These are phyloP conservation scores for Rhodinocichla rosea DNA, from an alignment of 2,113 vertebrate genomes.

Conservation along the genomic window DNA sequence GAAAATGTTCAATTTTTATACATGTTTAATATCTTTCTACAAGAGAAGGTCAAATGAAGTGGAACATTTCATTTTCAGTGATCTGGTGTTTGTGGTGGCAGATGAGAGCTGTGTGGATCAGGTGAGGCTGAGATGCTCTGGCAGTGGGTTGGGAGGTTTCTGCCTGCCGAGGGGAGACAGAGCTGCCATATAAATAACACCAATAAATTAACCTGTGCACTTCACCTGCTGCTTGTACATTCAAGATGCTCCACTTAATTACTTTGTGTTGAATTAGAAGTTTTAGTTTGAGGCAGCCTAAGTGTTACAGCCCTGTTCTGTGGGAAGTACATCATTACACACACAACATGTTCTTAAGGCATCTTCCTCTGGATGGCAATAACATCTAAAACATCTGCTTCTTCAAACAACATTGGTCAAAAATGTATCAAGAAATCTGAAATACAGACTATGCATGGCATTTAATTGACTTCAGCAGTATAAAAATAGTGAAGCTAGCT, in stretches of 20 bases:
- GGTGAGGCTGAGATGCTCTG: neutral
- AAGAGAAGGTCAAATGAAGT: slow-evolving; percentile 58
- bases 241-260: neutral
- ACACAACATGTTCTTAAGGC: neutral
- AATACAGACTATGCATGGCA: neutral
- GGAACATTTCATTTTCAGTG: slow-evolving; percentile 43
- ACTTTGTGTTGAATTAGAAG: neutral
- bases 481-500: neutral
- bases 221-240: neutral
- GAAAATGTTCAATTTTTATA: slow-evolving; percentile 49
- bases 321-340: neutral
- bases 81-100: neutral
- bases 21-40: slow-evolving; percentile 58
- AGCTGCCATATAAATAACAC: neutral
- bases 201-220: neutral
- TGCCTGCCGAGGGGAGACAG: neutral
- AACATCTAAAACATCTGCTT: neutral
- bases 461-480: neutral
- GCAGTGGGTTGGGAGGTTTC: neutral
- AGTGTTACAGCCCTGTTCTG: neutral
- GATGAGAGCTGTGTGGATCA: neutral
- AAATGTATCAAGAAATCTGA: neutral
- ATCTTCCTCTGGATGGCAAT: slow-evolving; percentile 16
- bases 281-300: neutral
- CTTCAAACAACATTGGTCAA: neutral